Evolutionary conservation across 2,888 invertebrate genomes (phyloP), one percentile per base, ranked within the genome.

Genomic region (Acleris literana): DNA sequence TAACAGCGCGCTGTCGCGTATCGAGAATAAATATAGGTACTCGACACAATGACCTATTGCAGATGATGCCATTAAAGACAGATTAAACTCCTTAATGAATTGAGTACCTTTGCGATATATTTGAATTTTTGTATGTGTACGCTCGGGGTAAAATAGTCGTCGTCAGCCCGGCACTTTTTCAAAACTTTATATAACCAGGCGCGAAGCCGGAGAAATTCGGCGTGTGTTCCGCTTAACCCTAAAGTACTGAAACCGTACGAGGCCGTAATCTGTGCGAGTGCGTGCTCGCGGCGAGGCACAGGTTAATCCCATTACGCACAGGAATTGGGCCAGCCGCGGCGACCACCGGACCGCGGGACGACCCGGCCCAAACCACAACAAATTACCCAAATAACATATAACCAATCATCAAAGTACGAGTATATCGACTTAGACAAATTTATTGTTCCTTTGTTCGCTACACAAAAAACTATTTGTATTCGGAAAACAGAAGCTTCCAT

Each of bases 191-290:
- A 33, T 56, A 63, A 62, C 59, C 48, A 44, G 68, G 63, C 71
- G 68, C 48, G 87, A 88, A 87, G 82, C 87, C 88, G 49, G 73
- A 82, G 76, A 80, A 72, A 69, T 74, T 71, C 71, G 73, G 68
- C 71, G 72, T 73, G 74, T 74, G 77, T 74, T 73, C 68, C 81
- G 76, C 80, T 88, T 86, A 91, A 91, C 91, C 90, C 90, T 90
- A 88, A 90, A 90, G 77, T 81, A 74, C 82, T 79, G 91, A 91
- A 92, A 87, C 91, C 92, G 80, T 90, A 91, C 73, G 78, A 86
- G 80, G 75, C 82, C 44, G 77, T 92, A 91, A 91, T 89, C 90
- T 90, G 79, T 80, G 84, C 73, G 80, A 79, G 81, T 80, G 77
- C 74, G 78, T 78, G 74, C 79, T 76, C 75, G 72, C 73, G 70